These are phyloP conservation scores for Tethya wilhelma DNA, from an alignment of 37 sponge, comb jelly and placozoan genomes.

Conservation along the genomic window DNA sequence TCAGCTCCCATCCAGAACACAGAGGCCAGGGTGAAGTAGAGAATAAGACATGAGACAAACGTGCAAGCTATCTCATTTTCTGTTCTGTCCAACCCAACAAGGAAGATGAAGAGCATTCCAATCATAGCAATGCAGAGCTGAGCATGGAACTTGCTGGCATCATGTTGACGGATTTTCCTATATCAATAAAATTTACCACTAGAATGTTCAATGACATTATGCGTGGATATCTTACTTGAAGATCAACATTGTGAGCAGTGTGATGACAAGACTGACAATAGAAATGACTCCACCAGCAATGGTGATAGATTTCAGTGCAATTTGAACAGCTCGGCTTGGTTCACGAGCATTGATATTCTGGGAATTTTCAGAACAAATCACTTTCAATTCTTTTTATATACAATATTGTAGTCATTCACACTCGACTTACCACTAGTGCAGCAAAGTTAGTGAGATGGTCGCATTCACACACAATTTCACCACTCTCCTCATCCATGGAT, in stretches of 20 bases:
- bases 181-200: not conserved
- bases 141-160: constrained; percentile 60
- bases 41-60: constrained; percentile 34
- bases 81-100: constrained; percentile 57
- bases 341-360: constrained; percentile 47
- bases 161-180: constrained; percentile 52
- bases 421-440: constrained; percentile 62
- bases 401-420: not conserved
- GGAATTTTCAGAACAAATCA: too few relatives aligned
- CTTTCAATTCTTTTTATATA: not conserved
- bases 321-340: not conserved
- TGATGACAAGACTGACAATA: constrained; percentile 45
- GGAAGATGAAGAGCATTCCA: constrained; percentile 48
- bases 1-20: constrained; percentile 78
- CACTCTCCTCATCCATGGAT: not conserved
- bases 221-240: constrained; percentile 51
- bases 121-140: constrained; percentile 64
- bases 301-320: constrained; percentile 21
- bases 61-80: constrained; percentile 44
- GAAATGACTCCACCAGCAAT: constrained; percentile 47
- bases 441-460: constrained; percentile 77
- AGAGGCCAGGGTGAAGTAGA: constrained; percentile 61
- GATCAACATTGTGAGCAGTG: constrained; percentile 38
- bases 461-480: constrained; percentile 48
- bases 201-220: not conserved